Evolutionary conservation across 1,140 invertebrate species (phyloP), one percentile per base, ranked within the genome.

Genomic region (silkworm (Bombyx mori)): DNA sequence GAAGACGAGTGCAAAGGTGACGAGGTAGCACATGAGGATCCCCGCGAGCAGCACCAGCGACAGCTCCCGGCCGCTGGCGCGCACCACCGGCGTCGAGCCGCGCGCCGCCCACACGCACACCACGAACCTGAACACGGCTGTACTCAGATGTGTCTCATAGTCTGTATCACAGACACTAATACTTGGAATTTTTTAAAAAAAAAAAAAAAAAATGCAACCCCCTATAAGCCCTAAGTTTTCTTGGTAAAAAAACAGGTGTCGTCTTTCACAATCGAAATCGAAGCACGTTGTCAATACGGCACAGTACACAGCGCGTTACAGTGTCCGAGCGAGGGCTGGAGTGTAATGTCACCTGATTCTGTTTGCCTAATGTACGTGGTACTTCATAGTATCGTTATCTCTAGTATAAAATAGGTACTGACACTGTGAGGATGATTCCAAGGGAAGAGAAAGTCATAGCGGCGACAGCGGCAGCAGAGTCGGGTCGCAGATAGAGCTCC

Each of bases 61-160:
- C 45, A 98, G 89, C 86, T 98, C 97, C 57, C 96, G 89, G 3
- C 96, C 96, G 7, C 95, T 95, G 1, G 96, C 96, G 62, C 96
- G 91, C 44, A 98, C 96, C 42, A 98, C 94, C 1, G 96, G 96
- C 1, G 96, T 97, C 62, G 95, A 91, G 71, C 94, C 93, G 79
- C 95, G 92, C 54, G 89, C 91, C n/a, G 93, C 68, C 85, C 94
- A 96, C 54, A 94, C 91, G 6, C 87, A 88, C 2, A 79, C 90
- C 12, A 94, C 91, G 58, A 92, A 91, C 65, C 90, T 91, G 79
- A 6, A 53, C 52, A 52, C n/a, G 4, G 56, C 10, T 10, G 1
- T 48, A 42, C 42, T 12, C 9, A 4, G 12, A 9, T 18, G 12
- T 18, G 0, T 18, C 12, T 18, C 12, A 18, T 18, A 18, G 12